Conservation (phyloP, 2,888 invertebrate species). For the Argyresthia goedartella region DNA sequence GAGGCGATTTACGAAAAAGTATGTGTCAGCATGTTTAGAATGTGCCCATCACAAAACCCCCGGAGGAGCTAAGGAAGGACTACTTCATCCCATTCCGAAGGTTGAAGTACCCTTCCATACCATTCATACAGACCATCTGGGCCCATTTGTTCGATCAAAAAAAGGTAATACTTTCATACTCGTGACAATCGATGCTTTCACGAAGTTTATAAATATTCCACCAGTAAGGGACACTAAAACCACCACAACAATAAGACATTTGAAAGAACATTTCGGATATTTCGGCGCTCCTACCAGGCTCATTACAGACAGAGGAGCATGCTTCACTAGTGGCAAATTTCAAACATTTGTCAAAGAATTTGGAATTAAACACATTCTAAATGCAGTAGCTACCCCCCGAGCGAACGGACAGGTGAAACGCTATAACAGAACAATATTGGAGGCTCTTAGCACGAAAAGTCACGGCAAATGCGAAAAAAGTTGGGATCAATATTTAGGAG, state of each 20-base stretch:
- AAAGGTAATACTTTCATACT: constrained; percentile 1
- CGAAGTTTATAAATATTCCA: constrained; percentile 5
- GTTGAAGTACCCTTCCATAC: constrained; percentile 5
- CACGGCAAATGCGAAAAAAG: neutral
- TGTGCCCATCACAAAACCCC: constrained; percentile 18
- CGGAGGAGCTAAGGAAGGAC: constrained; percentile 21
- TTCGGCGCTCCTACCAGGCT: constrained; percentile 11
- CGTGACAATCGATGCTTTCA: constrained; percentile 2
- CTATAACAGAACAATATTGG: constrained; percentile 5
- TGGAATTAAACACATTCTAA: constrained; percentile 5
- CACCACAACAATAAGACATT: neutral
- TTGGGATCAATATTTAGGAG: neutral
- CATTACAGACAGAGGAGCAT: constrained; percentile 11
- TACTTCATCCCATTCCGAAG: constrained; percentile 14
- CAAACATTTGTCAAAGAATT: neutral
- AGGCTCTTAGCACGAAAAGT: constrained; percentile 5
- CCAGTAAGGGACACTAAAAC: constrained; percentile 10
- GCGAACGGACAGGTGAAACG: constrained; percentile 10
- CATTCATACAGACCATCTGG: neutral
- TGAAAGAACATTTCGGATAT: constrained; percentile 10
- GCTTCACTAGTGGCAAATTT: constrained; percentile 6
- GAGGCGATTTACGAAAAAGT: too few species aligned
- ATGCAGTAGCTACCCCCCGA: constrained; percentile 7
- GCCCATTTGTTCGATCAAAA: constrained; percentile 6
- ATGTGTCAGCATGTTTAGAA: constrained; percentile 5